These are phyloP conservation scores for Epizoanthus stellaris DNA, from an alignment of 92 coral and sea anemone genomes.

Conservation along the genomic window DNA sequence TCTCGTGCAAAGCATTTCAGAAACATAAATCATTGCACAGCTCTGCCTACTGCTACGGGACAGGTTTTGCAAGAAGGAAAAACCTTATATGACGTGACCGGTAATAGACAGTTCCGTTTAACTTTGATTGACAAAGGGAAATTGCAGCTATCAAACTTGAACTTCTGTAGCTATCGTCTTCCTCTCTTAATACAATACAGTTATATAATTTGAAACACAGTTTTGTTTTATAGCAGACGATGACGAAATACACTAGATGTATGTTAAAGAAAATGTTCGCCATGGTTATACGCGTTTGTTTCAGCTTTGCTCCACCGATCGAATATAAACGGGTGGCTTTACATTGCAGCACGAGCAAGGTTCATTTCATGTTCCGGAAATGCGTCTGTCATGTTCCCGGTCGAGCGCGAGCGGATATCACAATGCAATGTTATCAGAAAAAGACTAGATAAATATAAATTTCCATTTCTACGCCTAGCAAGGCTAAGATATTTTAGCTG, in stretches of 20 bases:
- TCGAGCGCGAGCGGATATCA: slow-evolving; percentile 25
- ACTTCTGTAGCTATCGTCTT: background rate
- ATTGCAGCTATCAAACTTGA: background rate
- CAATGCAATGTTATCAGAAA: background rate
- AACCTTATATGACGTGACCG: background rate
- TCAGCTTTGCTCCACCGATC: background rate
- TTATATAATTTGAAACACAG: background rate
- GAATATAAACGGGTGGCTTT: background rate
- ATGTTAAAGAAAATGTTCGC: too few relatives aligned
- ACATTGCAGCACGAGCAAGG: background rate
- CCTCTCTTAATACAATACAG: background rate
- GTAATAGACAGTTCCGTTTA: background rate
- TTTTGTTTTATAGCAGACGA: background rate
- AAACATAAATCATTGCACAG: background rate
- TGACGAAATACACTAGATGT: too few relatives aligned
- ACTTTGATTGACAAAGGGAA: slow-evolving; percentile 32
- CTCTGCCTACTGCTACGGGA: background rate
- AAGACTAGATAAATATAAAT: too few relatives aligned
- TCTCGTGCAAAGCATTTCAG: background rate
- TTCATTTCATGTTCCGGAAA: slow-evolving; percentile 32
- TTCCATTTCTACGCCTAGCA: background rate
- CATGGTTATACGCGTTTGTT: too few relatives aligned
- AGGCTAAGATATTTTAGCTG: background rate
- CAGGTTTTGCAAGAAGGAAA: background rate
- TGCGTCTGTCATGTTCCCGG: slow-evolving; percentile 43